Percentiles rank a stretch among this genome's conserved stretches.
These are phyloP conservation scores for Osmerus eperlanus DNA, from an alignment of 2,113 vertebrate genomes.

Conservation along the genomic window DNA sequence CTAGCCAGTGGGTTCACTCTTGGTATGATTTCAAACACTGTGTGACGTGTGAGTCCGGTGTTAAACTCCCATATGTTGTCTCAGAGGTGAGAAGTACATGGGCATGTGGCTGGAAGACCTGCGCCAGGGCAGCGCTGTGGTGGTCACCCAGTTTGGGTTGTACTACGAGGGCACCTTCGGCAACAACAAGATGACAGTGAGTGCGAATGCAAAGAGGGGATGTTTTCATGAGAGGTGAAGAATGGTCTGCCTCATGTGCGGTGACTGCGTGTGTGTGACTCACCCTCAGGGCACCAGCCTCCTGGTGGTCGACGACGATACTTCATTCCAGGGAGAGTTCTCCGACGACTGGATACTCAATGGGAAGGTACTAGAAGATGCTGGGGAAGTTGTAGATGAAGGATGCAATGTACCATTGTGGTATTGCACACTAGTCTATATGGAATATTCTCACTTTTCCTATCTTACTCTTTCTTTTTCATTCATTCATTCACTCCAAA, in stretches of 20 bases:
- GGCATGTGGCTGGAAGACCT: constrained; percentile 91
- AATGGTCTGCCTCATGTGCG: background rate
- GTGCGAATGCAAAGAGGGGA: constrained; percentile 25
- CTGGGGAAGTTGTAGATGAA: background rate
- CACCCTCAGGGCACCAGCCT: constrained; percentile 80
- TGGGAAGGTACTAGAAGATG: constrained; percentile 79
- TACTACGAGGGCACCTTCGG: constrained; percentile 93
- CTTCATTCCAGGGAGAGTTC: constrained; percentile 90
- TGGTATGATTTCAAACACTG: background rate
- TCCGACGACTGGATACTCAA: constrained; percentile 90
- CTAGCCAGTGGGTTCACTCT: background rate
- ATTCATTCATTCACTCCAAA: background rate
- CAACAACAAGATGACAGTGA: constrained; percentile 94
- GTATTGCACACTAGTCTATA: background rate
- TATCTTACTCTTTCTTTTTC: background rate
- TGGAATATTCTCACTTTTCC: background rate
- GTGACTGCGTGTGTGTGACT: constrained; percentile 2
- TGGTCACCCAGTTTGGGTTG: constrained; percentile 90
- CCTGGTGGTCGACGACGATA: constrained; percentile 92
- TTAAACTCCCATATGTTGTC: background rate
- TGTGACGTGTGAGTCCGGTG: background rate
- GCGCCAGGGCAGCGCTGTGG: constrained; percentile 84
- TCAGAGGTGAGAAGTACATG: constrained; percentile 97
- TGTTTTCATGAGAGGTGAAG: too few species aligned
- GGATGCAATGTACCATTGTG: too few species aligned